Conservation (phyloP, 2,888 invertebrate species). For the Reticulitermes lucifugus region DNA sequence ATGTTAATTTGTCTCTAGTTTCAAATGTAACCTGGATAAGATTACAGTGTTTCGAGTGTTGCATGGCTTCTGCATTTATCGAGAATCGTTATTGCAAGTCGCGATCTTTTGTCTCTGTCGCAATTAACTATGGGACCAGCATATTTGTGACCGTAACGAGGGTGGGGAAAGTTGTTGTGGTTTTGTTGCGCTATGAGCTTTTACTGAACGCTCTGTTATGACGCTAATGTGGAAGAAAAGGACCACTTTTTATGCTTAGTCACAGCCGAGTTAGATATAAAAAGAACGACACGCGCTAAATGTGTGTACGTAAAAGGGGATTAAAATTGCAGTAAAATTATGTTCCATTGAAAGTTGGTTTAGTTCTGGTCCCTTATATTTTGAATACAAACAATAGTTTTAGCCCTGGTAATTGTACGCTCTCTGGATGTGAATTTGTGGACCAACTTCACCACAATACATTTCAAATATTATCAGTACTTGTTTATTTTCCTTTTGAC, state of each 20-base stretch:
- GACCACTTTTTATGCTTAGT: conserved; percentile 22
- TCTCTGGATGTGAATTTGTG: background rate
- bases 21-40: too few species aligned
- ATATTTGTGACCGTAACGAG: background rate
- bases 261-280: background rate
- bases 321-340: conserved; percentile 4
- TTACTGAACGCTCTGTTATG: background rate
- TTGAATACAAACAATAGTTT: background rate
- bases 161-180: background rate
- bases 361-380: background rate
- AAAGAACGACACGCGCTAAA: background rate
- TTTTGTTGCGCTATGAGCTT: conserved; percentile 3
- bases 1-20: too few species aligned
- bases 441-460: background rate
- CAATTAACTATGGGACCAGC: background rate
- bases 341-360: background rate
- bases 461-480: background rate
- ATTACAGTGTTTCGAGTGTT: background rate
- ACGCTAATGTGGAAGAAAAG: conserved; percentile 21
- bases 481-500: background rate
- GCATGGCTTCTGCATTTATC: background rate
- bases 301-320: background rate
- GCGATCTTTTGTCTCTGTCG: background rate
- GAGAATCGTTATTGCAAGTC: background rate
- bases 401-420: background rate